Conservation (phyloP, 1,140 invertebrate species). For the Drosophila lacteicornis region DNA sequence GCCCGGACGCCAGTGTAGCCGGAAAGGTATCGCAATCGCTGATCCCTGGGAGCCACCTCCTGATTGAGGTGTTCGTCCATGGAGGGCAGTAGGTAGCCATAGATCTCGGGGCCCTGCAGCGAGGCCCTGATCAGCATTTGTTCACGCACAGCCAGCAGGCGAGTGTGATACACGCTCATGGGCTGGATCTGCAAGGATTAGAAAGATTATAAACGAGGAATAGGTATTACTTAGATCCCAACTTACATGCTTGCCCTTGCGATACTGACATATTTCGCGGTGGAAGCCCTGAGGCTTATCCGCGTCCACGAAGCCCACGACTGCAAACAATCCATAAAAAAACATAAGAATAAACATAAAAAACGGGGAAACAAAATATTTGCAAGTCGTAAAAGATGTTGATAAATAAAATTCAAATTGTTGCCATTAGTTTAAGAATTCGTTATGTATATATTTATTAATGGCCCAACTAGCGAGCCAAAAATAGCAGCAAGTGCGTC, state of each 20-base stretch:
- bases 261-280: constrained; percentile 75
- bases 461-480: constrained; percentile 35
- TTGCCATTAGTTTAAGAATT: constrained; percentile 53
- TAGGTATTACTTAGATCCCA: not conserved
- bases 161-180: constrained; percentile 82
- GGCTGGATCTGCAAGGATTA: constrained; percentile 61
- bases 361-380: constrained; percentile 38
- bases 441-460: constrained; percentile 59
- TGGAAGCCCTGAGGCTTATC: constrained; percentile 63
- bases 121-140: constrained; percentile 88
- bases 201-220: not conserved
- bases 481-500: constrained; percentile 78
- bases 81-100: constrained; percentile 91
- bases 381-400: constrained; percentile 48
- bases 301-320: constrained; percentile 33
- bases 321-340: constrained; percentile 42
- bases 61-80: constrained; percentile 93
- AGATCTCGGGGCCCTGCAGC: constrained; percentile 88
- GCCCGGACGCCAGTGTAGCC: constrained; percentile 95
- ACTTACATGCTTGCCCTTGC: constrained; percentile 70
- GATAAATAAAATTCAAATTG: constrained; percentile 67
- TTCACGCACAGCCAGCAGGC: constrained; percentile 87
- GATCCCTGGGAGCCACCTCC: constrained; percentile 90
- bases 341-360: constrained; percentile 12
- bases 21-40: constrained; percentile 92